These are phyloP conservation scores for Perizoma affinitatum DNA, from an alignment of 2,888 invertebrate genomes.

Conservation along the genomic window DNA sequence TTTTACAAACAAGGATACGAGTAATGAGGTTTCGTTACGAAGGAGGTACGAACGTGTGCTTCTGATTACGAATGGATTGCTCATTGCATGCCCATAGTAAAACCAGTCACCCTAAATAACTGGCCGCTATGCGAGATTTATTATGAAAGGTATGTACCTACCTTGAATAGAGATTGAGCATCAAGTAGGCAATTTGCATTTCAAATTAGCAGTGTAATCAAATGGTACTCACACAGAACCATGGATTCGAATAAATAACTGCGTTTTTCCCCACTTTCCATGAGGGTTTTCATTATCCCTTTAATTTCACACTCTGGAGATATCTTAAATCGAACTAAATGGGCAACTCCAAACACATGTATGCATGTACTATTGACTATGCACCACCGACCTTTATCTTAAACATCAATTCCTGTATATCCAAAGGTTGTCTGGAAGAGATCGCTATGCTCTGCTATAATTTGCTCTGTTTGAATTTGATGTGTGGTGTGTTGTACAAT, in stretches of 20 bases:
- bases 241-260: slow-evolving; percentile 46
- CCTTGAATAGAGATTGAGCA: no score
- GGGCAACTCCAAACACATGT: neutral
- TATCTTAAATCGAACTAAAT: slow-evolving; percentile 16
- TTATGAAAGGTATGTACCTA: neutral
- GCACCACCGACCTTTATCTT: no score
- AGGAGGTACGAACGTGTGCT: neutral
- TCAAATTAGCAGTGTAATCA: no score
- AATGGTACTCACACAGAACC: slow-evolving; percentile 27
- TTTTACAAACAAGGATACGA: neutral
- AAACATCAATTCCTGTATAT: no score
- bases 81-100: slow-evolving; percentile 1
- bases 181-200: no score
- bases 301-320: slow-evolving; percentile 33
- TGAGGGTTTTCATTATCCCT: slow-evolving; percentile 40
- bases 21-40: slow-evolving; percentile 11
- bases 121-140: slow-evolving; percentile 2
- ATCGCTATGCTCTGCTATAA: no score
- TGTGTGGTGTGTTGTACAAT: no score
- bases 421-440: no score
- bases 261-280: slow-evolving; percentile 59
- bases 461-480: no score
- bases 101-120: neutral
- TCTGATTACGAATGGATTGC: slow-evolving; percentile 4
- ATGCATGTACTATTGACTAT: no score